phyloP scores from a whole-genome alignment of 2,797 vertebrate genomes.

The Corythornis leucogaster region DNA sequence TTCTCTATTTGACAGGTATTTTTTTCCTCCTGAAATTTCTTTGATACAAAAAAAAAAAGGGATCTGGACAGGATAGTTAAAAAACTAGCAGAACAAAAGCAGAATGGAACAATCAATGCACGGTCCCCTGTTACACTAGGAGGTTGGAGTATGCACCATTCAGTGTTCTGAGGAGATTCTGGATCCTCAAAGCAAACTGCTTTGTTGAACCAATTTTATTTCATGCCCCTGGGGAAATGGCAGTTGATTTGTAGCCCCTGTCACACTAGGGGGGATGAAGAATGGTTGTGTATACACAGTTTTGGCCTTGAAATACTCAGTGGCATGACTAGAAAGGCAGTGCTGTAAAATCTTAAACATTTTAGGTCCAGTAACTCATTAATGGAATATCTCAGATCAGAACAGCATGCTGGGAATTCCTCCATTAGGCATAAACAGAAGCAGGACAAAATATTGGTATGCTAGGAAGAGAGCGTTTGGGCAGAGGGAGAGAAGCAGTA shows the following conservation, averaged over 20 bases:
- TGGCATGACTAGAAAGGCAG: not conserved
- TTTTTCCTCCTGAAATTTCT: not conserved
- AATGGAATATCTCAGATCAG: not conserved
- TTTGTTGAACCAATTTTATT: not conserved
- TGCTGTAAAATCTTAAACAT: constrained; percentile 7
- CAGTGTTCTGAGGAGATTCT: not conserved
- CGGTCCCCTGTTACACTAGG: not conserved
- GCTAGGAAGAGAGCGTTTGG: not conserved
- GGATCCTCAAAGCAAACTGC: not conserved
- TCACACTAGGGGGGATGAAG: not conserved
- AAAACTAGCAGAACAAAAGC: not conserved
- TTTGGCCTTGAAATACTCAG: not conserved
- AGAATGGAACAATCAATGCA: too few relatives aligned
- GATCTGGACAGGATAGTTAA: not conserved
- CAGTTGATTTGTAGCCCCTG: not conserved
- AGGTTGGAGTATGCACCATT: not conserved
- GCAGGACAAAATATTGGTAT: not conserved
- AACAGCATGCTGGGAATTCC: not conserved
- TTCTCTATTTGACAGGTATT: not conserved
- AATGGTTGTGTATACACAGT: not conserved
- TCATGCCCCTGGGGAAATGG: not conserved
- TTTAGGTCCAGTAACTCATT: not conserved
- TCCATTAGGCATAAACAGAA: not conserved
- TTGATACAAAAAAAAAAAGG: not conserved
- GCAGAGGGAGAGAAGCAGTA: not conserved